Base-by-base conservation (phyloP, 2,797 vertebrate species). In the Sebastes matsubarae region DNA sequence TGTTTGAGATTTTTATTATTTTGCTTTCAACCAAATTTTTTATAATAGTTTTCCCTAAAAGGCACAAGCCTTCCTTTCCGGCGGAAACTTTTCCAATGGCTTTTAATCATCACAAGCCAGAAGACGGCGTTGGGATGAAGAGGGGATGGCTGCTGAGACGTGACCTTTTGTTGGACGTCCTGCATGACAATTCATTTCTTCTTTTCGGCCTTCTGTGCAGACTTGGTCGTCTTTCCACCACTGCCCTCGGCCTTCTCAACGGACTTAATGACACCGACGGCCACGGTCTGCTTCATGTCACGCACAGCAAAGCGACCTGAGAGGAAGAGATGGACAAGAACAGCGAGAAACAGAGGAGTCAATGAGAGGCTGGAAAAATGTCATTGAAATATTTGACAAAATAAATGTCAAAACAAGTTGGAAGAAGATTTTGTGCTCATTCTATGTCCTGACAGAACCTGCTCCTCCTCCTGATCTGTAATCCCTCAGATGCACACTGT, bases 211-310 rank as follows among this genome's bases (percentile, higher is more conserved):
- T 96, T 96, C 68, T 88, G 64, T 70, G 96, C 96, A 18, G 94
- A 93, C 87, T 95, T 96, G 86, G 95, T 96, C 70, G 95, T 91
- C 88, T 95, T 70, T 38, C 22, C 68, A 2, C 22, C 68, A 2
- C 32, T 1, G 25, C 75, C 1, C 0, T 20, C 34, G 75, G 94
- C 95, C 90, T 96, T 95, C 8, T 92, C 88, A 2, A 94, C 88
- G 0, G 68, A 57, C 91, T 95, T 96, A 86, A 96, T 95, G 68
- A 96, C 96, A 1, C 96, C 95, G 7, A 96, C 96, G 14, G 96
- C 96, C 54, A 96, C 95, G 0, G 96, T 96, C 91, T 96, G 95
- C 90, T 92, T 96, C 95, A 96, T 95, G 89, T 95, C 96, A 68
- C 92, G 92, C 54, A 96, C 94, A 14, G 95, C 95, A n/a, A 96